Percentiles rank a stretch among this genome's conserved stretches.
Conservation (phyloP, 1,140 invertebrate genomes). For the Phymorhynchus buccinoides region DNA sequence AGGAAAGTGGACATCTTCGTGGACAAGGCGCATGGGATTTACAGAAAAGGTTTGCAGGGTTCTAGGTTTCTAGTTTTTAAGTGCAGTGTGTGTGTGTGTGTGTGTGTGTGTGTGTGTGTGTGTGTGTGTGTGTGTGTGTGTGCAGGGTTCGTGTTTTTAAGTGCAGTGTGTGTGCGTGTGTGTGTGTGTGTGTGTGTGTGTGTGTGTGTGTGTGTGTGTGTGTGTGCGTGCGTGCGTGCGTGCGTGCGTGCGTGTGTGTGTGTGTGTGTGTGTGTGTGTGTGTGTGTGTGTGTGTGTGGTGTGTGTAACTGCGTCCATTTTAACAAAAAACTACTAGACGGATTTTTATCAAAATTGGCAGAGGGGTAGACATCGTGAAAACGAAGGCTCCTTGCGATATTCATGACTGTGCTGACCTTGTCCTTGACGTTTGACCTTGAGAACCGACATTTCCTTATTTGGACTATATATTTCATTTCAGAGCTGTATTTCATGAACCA, state of each 20-base stretch:
- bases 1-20: neutral
- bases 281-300: neutral
- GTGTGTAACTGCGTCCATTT: neutral
- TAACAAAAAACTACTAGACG: too few species aligned
- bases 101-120: neutral
- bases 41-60: neutral
- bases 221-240: constrained; percentile 20
- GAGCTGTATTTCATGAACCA: too few species aligned
- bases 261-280: constrained; percentile 3
- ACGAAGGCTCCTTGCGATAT: too few species aligned
- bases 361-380: too few species aligned
- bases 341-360: too few species aligned
- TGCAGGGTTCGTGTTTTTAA: neutral
- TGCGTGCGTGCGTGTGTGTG: constrained; percentile 9
- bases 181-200: constrained; percentile 8
- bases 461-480: too few species aligned
- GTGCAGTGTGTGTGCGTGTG: neutral
- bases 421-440: too few species aligned
- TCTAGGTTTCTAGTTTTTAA: neutral
- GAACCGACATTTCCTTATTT: too few species aligned
- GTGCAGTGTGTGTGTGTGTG: neutral
- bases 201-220: constrained; percentile 24
- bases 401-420: too few species aligned
- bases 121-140: constrained; percentile 3
- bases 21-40: neutral